Percentiles rank a stretch among this genome's conserved stretches.
Conservation (phyloP, 2,113 vertebrate species). For the Pomatostomus ruficeps region DNA sequence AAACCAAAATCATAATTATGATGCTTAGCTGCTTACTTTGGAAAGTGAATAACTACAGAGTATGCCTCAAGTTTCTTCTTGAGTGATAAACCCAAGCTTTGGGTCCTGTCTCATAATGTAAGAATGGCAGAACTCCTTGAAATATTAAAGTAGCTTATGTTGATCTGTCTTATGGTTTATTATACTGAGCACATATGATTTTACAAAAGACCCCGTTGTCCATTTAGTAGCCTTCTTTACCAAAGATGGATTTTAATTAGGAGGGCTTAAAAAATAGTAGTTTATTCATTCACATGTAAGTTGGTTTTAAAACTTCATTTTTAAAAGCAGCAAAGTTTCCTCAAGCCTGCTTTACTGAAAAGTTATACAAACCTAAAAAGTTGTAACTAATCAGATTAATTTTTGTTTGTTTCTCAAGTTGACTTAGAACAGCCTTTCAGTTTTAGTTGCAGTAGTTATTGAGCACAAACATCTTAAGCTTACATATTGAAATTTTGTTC, state of each 20-base stretch:
- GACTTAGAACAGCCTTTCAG: neutral
- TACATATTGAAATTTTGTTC: neutral
- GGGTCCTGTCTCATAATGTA: neutral
- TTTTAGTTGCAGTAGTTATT: neutral
- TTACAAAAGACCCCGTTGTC: neutral
- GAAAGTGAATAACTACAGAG: neutral
- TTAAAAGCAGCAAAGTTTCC: neutral
- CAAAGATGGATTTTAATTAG: neutral
- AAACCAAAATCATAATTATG: neutral
- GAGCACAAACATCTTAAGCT: constrained; percentile 2
- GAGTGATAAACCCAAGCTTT: neutral
- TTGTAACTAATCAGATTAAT: neutral
- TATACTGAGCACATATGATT: neutral
- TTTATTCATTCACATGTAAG: neutral
- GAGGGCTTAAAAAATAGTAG: neutral
- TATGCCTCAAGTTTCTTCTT: neutral
- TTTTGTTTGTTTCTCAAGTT: neutral
- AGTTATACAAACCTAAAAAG: neutral
- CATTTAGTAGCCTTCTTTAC: neutral
- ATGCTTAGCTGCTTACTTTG: neutral
- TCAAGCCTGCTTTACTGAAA: neutral
- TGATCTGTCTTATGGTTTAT: neutral
- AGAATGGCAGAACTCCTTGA: neutral
- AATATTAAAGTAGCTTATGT: neutral
- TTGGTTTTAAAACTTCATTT: neutral